Evolutionary conservation across 2,888 invertebrate genomes (phyloP).

Genomic region (Drosophila siamana): DNA sequence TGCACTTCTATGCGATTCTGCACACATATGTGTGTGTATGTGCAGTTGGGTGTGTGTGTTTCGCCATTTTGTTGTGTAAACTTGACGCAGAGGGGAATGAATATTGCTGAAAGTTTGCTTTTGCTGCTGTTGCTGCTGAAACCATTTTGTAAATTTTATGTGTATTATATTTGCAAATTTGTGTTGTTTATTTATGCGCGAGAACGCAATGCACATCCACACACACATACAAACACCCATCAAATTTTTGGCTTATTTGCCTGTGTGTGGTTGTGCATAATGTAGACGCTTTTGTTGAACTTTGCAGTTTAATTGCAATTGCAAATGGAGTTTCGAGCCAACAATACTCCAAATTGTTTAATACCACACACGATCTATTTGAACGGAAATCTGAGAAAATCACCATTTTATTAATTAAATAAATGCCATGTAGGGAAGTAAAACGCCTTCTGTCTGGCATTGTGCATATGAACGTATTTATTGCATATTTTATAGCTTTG

Average conservation of each 20-base stretch:
- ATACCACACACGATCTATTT: neutral
- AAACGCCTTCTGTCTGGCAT: slow-evolving; percentile 15
- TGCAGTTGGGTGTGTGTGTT: slow-evolving; percentile 10
- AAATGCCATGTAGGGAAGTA: slow-evolving; percentile 57
- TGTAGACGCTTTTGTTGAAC: slow-evolving; percentile 61
- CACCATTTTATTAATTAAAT: slow-evolving; percentile 65
- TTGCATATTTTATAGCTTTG: slow-evolving; percentile 50
- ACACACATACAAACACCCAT: slow-evolving; percentile 14
- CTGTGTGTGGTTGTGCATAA: slow-evolving; percentile 54
- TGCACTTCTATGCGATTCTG: slow-evolving; percentile 48
- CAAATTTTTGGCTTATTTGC: slow-evolving; percentile 45
- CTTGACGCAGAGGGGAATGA: slow-evolving; percentile 37
- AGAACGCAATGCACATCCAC: slow-evolving; percentile 43
- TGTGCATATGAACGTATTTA: slow-evolving; percentile 10
- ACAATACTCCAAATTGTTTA: slow-evolving; percentile 40
- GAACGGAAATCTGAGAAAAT: slow-evolving; percentile 4
- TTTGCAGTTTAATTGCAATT: slow-evolving; percentile 70
- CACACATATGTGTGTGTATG: neutral
- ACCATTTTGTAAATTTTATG: slow-evolving; percentile 74
- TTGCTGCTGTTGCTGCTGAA: slow-evolving; percentile 49
- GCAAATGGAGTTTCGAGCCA: slow-evolving; percentile 44
- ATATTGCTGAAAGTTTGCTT: slow-evolving; percentile 53
- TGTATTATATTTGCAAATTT: slow-evolving; percentile 77
- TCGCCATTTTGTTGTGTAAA: slow-evolving; percentile 76
- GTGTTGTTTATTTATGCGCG: slow-evolving; percentile 75